A percentile compares a stretch with the other conserved stretches of the same genome.
These are phyloP conservation scores for Eudiplozoon nipponicum DNA, from an alignment of 2,888 invertebrate genomes.

Conservation along the genomic window DNA sequence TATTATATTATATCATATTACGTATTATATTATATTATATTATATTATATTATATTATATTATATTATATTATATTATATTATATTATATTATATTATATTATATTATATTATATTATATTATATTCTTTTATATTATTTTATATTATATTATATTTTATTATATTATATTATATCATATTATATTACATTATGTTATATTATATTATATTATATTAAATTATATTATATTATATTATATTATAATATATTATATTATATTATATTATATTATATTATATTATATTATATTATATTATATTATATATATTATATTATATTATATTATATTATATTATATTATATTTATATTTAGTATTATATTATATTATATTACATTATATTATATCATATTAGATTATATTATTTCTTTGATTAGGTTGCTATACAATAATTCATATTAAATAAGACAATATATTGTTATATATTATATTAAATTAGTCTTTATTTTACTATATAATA, in stretches of 20 bases:
- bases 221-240: constrained; percentile 2
- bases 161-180: too few species aligned
- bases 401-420: too few species aligned
- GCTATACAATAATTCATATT: too few species aligned
- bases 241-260: constrained; percentile 4
- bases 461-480: too few species aligned
- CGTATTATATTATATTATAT: not conserved
- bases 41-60: constrained; percentile 1
- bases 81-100: not conserved
- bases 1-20: not conserved
- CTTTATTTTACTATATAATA: too few species aligned
- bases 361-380: too few species aligned
- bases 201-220: constrained; percentile 5
- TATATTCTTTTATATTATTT: constrained; percentile 7
- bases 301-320: not conserved
- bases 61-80: constrained; percentile 1
- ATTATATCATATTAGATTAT: too few species aligned
- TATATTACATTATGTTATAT: too few species aligned
- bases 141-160: constrained; percentile 5
- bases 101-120: constrained; percentile 1
- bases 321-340: not conserved
- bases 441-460: too few species aligned
- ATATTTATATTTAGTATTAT: too few species aligned
- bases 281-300: not conserved
- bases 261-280: constrained; percentile 4